Evolutionary conservation across 2,888 invertebrate species (phyloP).

Genomic region (Nezara viridula): DNA sequence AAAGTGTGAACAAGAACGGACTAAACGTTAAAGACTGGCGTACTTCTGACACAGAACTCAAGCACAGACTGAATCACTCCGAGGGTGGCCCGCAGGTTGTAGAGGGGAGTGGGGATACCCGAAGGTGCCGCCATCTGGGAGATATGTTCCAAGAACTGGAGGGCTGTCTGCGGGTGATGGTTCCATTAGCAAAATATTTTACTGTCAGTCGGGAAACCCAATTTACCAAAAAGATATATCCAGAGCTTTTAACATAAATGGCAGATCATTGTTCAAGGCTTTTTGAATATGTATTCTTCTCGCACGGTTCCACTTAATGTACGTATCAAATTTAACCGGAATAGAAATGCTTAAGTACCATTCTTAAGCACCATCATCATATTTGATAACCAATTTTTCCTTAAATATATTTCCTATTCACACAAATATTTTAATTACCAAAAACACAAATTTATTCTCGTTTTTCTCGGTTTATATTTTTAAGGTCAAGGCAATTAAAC

Average conservation of each 20-base stretch:
- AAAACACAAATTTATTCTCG: too few relatives aligned
- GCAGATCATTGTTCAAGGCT: background rate
- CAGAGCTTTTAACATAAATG: background rate
- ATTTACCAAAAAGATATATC: background rate
- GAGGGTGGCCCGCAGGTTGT: background rate
- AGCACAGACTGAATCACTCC: background rate
- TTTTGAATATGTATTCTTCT: background rate
- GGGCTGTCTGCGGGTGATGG: background rate
- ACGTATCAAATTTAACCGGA: too few relatives aligned
- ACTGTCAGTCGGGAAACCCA: background rate
- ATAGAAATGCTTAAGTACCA: too few relatives aligned
- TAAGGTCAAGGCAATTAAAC: too few relatives aligned
- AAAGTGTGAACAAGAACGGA: background rate
- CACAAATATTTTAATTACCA: too few relatives aligned
- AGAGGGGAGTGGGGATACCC: background rate
- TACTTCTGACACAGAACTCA: background rate
- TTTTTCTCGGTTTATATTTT: too few relatives aligned
- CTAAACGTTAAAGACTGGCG: fast-evolving
- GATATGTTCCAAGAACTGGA: background rate
- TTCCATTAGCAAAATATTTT: background rate
- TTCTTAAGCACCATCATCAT: too few relatives aligned
- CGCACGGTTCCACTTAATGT: too few relatives aligned
- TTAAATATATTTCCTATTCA: too few relatives aligned
- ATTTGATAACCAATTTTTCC: too few relatives aligned
- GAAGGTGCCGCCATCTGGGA: slow-evolving; percentile 9